phyloP scores from a whole-genome alignment of 92 coral and sea anemone species.

The Epizoanthus rinbou region DNA sequence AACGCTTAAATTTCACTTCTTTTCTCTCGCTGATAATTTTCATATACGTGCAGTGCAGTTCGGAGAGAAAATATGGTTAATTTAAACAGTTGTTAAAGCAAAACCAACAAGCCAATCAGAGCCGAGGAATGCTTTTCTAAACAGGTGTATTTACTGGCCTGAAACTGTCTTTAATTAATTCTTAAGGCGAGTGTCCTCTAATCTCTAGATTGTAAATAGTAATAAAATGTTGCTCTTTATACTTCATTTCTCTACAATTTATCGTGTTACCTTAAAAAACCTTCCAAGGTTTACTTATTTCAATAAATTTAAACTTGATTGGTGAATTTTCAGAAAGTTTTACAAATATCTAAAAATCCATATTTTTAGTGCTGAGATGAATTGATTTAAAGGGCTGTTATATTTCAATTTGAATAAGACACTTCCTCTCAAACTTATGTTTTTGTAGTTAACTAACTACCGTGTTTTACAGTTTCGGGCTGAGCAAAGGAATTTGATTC shows the following conservation, averaged over 20 bases:
- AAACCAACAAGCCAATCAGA: slow-evolving; percentile 42
- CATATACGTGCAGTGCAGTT: slow-evolving; percentile 26
- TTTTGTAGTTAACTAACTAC: no score
- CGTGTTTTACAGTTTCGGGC: neutral
- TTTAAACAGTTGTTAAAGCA: slow-evolving; percentile 9
- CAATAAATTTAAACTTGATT: no score
- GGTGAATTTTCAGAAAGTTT: no score
- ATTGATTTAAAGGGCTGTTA: neutral
- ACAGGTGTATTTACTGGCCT: slow-evolving; percentile 43
- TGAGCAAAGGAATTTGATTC: neutral
- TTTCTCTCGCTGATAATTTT: neutral
- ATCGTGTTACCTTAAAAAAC: neutral
- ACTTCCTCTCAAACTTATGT: neutral
- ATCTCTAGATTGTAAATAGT: slow-evolving; percentile 18
- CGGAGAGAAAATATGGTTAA: neutral
- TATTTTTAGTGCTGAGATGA: neutral
- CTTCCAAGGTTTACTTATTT: neutral
- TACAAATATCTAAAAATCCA: neutral
- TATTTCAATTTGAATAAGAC: neutral
- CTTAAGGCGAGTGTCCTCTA: slow-evolving; percentile 27
- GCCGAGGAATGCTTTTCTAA: neutral
- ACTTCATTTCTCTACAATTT: neutral
- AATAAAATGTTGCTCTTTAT: neutral
- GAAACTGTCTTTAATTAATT: slow-evolving; percentile 39
- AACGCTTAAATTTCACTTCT: neutral